A percentile compares a stretch with the other conserved stretches of the same genome.
Conservation (phyloP, 2,888 invertebrate species). For the Trissolcus japonicus region DNA sequence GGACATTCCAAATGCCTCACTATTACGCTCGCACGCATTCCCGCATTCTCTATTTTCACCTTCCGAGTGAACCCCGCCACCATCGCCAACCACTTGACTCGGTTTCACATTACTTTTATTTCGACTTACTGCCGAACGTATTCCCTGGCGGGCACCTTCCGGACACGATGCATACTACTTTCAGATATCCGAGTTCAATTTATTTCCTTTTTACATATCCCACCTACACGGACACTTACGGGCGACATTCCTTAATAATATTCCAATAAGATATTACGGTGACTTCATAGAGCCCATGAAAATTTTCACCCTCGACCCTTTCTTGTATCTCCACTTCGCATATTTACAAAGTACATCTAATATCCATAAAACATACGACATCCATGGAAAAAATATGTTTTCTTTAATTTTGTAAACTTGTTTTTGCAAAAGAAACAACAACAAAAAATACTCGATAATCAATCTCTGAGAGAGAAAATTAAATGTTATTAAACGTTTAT, state of each 20-base stretch:
- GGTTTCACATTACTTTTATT: slow-evolving; percentile 58
- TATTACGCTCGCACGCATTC: slow-evolving; percentile 55
- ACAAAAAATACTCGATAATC: no score
- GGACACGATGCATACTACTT: slow-evolving; percentile 51
- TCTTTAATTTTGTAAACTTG: no score
- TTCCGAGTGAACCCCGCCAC: slow-evolving; percentile 46
- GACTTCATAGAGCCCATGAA: slow-evolving; percentile 25
- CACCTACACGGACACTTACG: slow-evolving; percentile 44
- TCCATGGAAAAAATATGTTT: no score
- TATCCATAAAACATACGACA: no score
- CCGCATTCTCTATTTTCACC: slow-evolving; percentile 50
- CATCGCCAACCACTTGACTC: slow-evolving; percentile 56
- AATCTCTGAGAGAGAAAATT: no score
- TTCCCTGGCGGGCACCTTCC: slow-evolving; percentile 49
- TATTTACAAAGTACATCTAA: no score
- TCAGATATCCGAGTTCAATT: slow-evolving; percentile 52
- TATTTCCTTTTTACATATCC: slow-evolving; percentile 55
- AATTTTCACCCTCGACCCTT: no score
- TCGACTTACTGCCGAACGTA: slow-evolving; percentile 51
- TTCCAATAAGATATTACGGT: slow-evolving; percentile 47
- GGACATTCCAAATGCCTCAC: slow-evolving; percentile 48
- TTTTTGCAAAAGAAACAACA: no score
- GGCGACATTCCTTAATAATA: slow-evolving; percentile 41
- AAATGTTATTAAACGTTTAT: not conserved
- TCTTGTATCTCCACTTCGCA: slow-evolving; percentile 10